Evolutionary conservation across 2,888 invertebrate genomes (phyloP).

Genomic region (Drosophila siamana): DNA sequence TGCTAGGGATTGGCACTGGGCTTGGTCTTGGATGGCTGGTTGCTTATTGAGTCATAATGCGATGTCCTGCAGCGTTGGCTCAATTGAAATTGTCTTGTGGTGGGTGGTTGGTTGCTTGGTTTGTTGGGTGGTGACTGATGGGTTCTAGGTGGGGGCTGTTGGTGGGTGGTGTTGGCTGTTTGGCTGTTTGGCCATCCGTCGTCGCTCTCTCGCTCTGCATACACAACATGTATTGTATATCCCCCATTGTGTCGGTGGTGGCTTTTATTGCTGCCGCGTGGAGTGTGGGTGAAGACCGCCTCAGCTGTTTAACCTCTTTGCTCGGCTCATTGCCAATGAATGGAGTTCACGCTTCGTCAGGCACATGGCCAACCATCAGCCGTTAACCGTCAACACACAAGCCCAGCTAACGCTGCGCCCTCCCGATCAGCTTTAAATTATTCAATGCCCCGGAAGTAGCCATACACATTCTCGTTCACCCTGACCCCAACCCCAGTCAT

Average conservation of each 20-base stretch:
- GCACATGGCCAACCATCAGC: slow-evolving; percentile 45
- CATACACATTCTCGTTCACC: not conserved
- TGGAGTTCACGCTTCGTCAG: slow-evolving; percentile 70
- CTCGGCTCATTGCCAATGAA: slow-evolving; percentile 45
- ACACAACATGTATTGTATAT: not conserved
- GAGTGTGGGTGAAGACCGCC: slow-evolving; percentile 31
- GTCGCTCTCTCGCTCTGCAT: slow-evolving; percentile 4
- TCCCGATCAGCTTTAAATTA: slow-evolving; percentile 73
- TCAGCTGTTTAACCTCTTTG: slow-evolving; percentile 71
- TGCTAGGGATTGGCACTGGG: not conserved
- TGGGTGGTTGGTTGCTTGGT: slow-evolving; percentile 26
- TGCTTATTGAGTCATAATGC: slow-evolving; percentile 70
- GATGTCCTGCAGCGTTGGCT: slow-evolving; percentile 71
- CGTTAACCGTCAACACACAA: slow-evolving; percentile 18
- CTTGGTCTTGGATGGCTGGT: slow-evolving; percentile 7
- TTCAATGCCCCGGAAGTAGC: slow-evolving; percentile 59
- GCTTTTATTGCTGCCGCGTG: slow-evolving; percentile 33
- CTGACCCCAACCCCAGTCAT: not conserved
- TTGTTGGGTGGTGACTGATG: slow-evolving; percentile 16
- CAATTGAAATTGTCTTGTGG: slow-evolving; percentile 75
- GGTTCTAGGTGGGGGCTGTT: not conserved
- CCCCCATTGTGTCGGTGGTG: slow-evolving; percentile 51
- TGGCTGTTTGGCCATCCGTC: slow-evolving; percentile 1
- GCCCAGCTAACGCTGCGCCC: slow-evolving; percentile 34
- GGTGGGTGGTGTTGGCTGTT: slow-evolving; percentile 4